These are phyloP conservation scores for Polyommatus icarus DNA, from an alignment of 2,888 invertebrate genomes.

Conservation along the genomic window DNA sequence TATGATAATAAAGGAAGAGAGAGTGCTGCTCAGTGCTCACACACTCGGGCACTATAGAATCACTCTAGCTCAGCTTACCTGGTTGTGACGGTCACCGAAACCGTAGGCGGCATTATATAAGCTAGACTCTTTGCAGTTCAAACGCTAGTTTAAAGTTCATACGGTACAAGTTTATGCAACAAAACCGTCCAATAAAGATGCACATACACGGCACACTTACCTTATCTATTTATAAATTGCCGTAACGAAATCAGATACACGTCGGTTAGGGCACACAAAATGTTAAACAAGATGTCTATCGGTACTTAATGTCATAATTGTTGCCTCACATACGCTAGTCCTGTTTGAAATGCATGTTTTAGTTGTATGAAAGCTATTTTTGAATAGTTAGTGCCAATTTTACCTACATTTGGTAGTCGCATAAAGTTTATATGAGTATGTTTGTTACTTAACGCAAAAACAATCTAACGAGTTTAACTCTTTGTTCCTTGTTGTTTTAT, in stretches of 20 bases:
- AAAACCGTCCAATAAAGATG: not conserved
- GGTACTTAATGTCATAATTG: slow-evolving; percentile 29
- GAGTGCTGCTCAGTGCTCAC: not conserved
- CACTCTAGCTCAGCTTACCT: not conserved
- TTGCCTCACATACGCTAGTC: slow-evolving; percentile 10
- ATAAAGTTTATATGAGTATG: too few species aligned
- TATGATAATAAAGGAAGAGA: not conserved
- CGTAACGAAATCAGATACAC: slow-evolving; percentile 27
- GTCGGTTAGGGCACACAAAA: slow-evolving; percentile 27
- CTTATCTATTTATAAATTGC: slow-evolving; percentile 29
- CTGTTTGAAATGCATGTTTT: slow-evolving; percentile 3
- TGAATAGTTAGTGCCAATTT: too few species aligned
- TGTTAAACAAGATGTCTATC: slow-evolving; percentile 28
- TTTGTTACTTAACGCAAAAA: too few species aligned
- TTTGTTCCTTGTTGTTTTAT: too few species aligned
- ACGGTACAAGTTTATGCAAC: not conserved
- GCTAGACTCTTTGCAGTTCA: not conserved
- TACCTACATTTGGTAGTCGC: too few species aligned
- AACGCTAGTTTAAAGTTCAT: not conserved
- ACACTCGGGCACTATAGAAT: not conserved
- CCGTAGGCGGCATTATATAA: not conserved
- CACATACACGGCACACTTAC: slow-evolving; percentile 1
- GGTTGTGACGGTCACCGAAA: not conserved
- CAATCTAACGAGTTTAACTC: too few species aligned
- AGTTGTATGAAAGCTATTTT: not conserved